phyloP scores from a whole-genome alignment of 2,888 invertebrate species.

The Creontiades dilutus region DNA sequence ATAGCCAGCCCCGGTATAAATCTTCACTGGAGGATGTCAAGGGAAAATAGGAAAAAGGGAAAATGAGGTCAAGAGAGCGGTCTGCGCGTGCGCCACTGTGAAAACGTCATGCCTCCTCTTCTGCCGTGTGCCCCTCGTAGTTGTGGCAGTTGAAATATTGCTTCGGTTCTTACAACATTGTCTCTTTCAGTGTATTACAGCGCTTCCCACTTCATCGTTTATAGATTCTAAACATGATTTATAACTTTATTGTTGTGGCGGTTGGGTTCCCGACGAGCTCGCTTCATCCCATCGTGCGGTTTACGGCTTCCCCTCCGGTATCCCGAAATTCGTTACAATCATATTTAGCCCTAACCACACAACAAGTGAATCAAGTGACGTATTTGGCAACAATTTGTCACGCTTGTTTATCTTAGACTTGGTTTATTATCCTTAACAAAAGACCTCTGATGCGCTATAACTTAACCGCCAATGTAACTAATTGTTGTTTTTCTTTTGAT shows the following conservation, averaged over 20 bases:
- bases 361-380: too few species aligned
- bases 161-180: slow-evolving; percentile 57
- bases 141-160: slow-evolving; percentile 55
- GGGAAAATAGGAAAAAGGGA: slow-evolving; percentile 43
- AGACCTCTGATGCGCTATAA: too few species aligned
- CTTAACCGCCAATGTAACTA: too few species aligned
- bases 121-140: background rate
- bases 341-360: too few species aligned
- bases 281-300: background rate
- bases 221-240: slow-evolving; percentile 58
- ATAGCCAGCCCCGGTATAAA: slow-evolving; percentile 37
- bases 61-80: slow-evolving; percentile 25
- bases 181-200: slow-evolving; percentile 62
- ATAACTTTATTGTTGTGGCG: slow-evolving; percentile 42
- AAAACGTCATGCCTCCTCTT: background rate
- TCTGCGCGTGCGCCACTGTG: background rate
- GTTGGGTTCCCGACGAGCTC: background rate
- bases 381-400: too few species aligned
- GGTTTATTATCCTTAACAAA: too few species aligned
- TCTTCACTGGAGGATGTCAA: slow-evolving; percentile 18
- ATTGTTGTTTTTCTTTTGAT: too few species aligned
- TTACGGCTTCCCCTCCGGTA: background rate
- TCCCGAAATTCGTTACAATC: too few species aligned
- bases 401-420: too few species aligned
- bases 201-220: slow-evolving; percentile 59